phyloP scores from a whole-genome alignment of 2,888 invertebrate genomes.

The Flexamia atlantica region DNA sequence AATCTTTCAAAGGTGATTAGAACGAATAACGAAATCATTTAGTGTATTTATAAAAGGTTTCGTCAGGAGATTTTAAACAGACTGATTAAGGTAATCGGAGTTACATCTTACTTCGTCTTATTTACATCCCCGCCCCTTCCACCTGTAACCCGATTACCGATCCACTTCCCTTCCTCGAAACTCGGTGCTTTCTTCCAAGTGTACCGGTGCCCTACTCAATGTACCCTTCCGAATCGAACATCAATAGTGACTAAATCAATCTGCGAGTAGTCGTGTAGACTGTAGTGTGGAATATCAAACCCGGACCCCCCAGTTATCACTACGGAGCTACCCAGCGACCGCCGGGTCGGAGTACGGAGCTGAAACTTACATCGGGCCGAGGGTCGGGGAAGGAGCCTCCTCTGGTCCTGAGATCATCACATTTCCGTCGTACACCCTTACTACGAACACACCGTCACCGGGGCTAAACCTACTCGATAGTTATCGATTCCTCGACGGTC shows the following conservation, averaged over 20 bases:
- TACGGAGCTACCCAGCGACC: not conserved
- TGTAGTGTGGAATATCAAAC: not conserved
- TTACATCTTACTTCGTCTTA: too few relatives aligned
- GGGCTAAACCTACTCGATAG: constrained; percentile 42
- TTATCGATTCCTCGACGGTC: not conserved
- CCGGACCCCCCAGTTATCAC: not conserved
- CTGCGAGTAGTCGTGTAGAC: too few relatives aligned
- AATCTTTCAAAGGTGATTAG: too few relatives aligned
- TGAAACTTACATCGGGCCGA: constrained; percentile 45
- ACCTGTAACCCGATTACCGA: constrained; percentile 47
- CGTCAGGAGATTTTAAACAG: too few relatives aligned
- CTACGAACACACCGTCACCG: not conserved
- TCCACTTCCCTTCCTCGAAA: constrained; percentile 15
- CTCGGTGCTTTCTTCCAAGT: constrained; percentile 2
- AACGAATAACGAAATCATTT: too few relatives aligned
- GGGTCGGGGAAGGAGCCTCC: constrained; percentile 18
- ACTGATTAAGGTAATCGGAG: too few relatives aligned
- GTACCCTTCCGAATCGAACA: too few relatives aligned
- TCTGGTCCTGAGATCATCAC: constrained; percentile 31
- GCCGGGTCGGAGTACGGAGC: not conserved
- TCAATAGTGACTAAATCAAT: too few relatives aligned
- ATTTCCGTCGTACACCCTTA: constrained; percentile 30
- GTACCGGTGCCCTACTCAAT: too few relatives aligned
- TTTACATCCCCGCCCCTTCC: constrained; percentile 31
- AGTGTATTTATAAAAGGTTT: too few relatives aligned